Evolutionary conservation across 2,888 invertebrate genomes (phyloP), one percentile per base, ranked within the genome.

Genomic region (Fabriciana adippe): DNA sequence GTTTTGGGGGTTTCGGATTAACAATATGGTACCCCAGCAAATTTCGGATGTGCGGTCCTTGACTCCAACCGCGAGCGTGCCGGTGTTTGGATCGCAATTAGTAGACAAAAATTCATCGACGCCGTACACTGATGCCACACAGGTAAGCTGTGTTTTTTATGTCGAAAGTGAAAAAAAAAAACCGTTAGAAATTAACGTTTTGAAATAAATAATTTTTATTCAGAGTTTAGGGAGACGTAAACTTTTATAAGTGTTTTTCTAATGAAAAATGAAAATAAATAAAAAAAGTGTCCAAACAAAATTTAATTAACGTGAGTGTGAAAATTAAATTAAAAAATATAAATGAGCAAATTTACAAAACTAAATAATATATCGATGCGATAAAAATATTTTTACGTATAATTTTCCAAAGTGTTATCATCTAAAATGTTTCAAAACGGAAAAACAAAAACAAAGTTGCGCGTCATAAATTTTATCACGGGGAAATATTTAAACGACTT

Each of bases 101-200:
- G 96, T 99, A 89, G 96, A 97, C 93, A 96, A 97, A 90, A 96
- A 97, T 88, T 98, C 98, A 47, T 94, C 95, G 65, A 99, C 99
- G 70, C 99, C 99, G 70, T 99, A 99, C 93, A 97, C 98, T 83
- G 99, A 99, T 94, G 99, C 99, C 73, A 99, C 99, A 80, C 97
- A 97, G 97, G 97, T 97, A 94, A 95, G 95, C 35, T 41, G 35
- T 11, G 35, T 41, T 41, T 41, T 41, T 41, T 8, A 35, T 41
- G 11, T 11, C 35, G 8, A 8, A 41, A 41, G 35, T 41, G 35
- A 41, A 41, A 41, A 41, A 41, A 41, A 18, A 41, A 41, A 41
- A 2, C 35, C 35, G 35, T 41, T 11, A 41, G 35, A 41, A 41
- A 41, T 41, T 11, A 11, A 41, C 11, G 1, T 8, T 41, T 41